Evolutionary conservation across 2,888 invertebrate species (phyloP), one percentile per base, ranked within the genome.

Genomic region (Muschampia plurimacula): DNA sequence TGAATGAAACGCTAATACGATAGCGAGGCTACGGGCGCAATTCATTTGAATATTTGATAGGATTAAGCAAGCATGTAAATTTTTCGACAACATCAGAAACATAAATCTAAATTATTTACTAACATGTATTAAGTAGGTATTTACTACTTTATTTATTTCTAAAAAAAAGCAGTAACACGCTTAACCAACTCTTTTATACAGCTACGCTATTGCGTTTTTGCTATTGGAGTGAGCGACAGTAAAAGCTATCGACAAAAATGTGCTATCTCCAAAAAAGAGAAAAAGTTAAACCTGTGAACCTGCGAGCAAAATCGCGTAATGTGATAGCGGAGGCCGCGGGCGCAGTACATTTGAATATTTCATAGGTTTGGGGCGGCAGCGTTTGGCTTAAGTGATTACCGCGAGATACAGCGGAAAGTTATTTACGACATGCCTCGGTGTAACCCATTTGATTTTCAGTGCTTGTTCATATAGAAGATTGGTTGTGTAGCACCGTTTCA

Each of bases 301-400:
- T 80, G 80, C 77, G 77, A 79, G 81, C 77, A 79, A 84, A 83
- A 83, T 83, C 80, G 79, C 78, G 83, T 84, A 82, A 85, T 84
- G 79, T 82, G 83, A 84, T 87, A 82, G 83, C 80, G 73, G 80
- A 80, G 78, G 83, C 83, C 81, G 77, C 73, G 70, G 77, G 82
- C 83, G 80, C 84, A 80, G 79, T 84, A 8, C 60, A 60, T 60
- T 60, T 60, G 60, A 60, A 60, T 60, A 60, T 87, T 88, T 85
- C 83, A 86, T 85, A 84, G 80, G 80, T 77, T 78, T 76, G 80
- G 78, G 80, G 83, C 80, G 77, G 77, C 75, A 64, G 75, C 73
- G 78, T 78, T 78, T 79, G 79, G 81, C 79, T 75, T 79, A 79
- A 80, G 78, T 77, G 80, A 80, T 78, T 79, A 80, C 81, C 74